Percentiles rank a stretch among this genome's conserved stretches.
Conservation (phyloP, 2,113 vertebrate species). For the Pantherophis guttatus region DNA sequence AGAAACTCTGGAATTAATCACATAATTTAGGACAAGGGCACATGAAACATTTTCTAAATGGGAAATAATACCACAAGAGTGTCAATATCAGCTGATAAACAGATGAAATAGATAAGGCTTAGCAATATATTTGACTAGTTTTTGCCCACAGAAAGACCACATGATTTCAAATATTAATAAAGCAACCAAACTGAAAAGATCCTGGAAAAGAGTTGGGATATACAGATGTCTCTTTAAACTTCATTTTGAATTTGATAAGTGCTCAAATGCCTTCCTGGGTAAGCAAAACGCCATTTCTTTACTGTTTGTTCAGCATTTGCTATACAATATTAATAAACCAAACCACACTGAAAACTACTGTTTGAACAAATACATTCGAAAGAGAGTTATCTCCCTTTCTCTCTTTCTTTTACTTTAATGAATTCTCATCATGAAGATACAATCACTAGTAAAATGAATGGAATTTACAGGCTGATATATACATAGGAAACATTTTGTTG, state of each 20-base stretch:
- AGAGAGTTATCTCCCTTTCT: background rate
- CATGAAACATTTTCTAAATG: background rate
- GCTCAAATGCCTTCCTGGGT: slow-evolving; percentile 4
- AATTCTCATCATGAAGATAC: background rate
- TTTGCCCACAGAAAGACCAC: background rate
- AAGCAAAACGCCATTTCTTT: slow-evolving; percentile 19
- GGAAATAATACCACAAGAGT: background rate
- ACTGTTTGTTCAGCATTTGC: slow-evolving; percentile 11
- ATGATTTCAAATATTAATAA: slow-evolving; percentile 29
- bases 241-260: slow-evolving; percentile 15
- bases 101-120: background rate
- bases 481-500: background rate
- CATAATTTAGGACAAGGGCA: background rate
- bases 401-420: background rate
- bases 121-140: background rate
- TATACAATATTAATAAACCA: slow-evolving; percentile 29
- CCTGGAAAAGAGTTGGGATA: background rate
- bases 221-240: slow-evolving; percentile 8
- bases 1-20: background rate
- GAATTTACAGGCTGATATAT: background rate
- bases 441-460: slow-evolving; percentile 12
- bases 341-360: slow-evolving; percentile 18
- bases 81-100: background rate
- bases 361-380: slow-evolving; percentile 4
- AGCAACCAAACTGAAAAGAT: slow-evolving; percentile 6